Base-by-base conservation (phyloP, 2,797 vertebrate species). In the Lates japonicus region DNA sequence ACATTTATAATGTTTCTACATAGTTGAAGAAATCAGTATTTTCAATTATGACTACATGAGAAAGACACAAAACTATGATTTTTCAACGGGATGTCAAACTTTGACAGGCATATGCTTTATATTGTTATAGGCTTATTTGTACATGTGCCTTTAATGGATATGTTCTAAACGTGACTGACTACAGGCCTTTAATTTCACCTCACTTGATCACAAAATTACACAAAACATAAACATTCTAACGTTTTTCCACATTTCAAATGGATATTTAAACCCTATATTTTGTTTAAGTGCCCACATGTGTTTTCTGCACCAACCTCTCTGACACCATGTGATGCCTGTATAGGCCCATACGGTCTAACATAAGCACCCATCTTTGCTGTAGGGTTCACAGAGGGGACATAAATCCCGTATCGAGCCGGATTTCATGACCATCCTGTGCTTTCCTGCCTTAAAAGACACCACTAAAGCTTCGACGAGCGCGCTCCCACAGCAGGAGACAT, bases 251-350 rank as follows among this genome's bases (percentile, higher is more conserved):
- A 5, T 14, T 57, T 31, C 9, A 12, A 25, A 60, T 7, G 37
- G 14, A 9, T 25, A 58, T 59, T 54, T 51, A 44, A 66, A 69
- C 25, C 31, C 51, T 25, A 7, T 6, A 41, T 49, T 64, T 25
- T 37, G 31, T 61, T 5, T 35, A 57, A 60, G 59, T 41, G 68
- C 12, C 74, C 76, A 84, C 85, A 83, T 74, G 79, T 84, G 81
- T 83, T 81, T 19, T 75, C 22, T 79, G 77, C 83, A 75, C 22
- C 71, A 82, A 69, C 70, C 73, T 57, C 71, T 63, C 52, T 62
- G 58, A 76, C 70, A 82, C 78, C 84, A 87, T 87, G 82, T 83
- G 82, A 91, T 75, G 76, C 69, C 66, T 70, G 33, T 74, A 60
- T n/a, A 49, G 87, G 88, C 90, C 87, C 78, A 29, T 67, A 73